Evolutionary conservation across 2,797 vertebrate genomes (phyloP).

Genomic region (Ctenopoma multispine): DNA sequence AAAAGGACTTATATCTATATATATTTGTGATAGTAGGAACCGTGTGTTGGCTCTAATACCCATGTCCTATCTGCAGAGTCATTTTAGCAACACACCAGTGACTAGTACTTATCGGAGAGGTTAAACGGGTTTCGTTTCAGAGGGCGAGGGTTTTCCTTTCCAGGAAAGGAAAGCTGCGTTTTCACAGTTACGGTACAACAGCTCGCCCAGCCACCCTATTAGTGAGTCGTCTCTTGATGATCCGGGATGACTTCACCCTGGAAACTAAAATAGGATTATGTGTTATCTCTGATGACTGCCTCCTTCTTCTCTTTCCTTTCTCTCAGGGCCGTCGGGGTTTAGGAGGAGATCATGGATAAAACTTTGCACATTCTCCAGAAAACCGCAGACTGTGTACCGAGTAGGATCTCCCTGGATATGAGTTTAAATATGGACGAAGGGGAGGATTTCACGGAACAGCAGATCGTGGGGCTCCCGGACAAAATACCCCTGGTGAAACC

Average conservation of each 20-base stretch:
- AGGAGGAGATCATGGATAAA: conserved; percentile 78
- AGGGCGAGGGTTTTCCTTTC: conserved; percentile 51
- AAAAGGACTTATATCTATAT: background rate
- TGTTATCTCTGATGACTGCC: conserved; percentile 62
- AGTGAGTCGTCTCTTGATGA: conserved; percentile 48
- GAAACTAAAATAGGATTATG: conserved; percentile 58
- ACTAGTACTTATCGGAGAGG: conserved; percentile 23
- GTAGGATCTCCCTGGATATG: conserved; percentile 78
- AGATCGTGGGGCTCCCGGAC: conserved; percentile 85
- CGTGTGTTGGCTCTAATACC: background rate
- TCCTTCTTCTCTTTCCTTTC: conserved; percentile 36
- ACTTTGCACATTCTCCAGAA: conserved; percentile 87
- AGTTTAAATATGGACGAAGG: conserved; percentile 79
- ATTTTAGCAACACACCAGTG: conserved; percentile 39
- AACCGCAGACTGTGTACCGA: conserved; percentile 66
- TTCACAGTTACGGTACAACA: conserved; percentile 10
- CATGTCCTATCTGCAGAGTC: conserved; percentile 39
- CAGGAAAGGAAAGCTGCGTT: conserved; percentile 63
- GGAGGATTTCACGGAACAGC: conserved; percentile 83
- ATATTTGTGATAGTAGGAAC: background rate
- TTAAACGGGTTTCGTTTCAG: conserved; percentile 68
- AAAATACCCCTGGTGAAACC: conserved; percentile 95
- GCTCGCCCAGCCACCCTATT: conserved; percentile 33
- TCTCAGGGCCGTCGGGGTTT: conserved; percentile 64
- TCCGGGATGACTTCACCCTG: conserved; percentile 65